Evolutionary conservation across 2,888 invertebrate genomes (phyloP), one percentile per base, ranked within the genome.

Genomic region (Hydrotaea diabolus): DNA sequence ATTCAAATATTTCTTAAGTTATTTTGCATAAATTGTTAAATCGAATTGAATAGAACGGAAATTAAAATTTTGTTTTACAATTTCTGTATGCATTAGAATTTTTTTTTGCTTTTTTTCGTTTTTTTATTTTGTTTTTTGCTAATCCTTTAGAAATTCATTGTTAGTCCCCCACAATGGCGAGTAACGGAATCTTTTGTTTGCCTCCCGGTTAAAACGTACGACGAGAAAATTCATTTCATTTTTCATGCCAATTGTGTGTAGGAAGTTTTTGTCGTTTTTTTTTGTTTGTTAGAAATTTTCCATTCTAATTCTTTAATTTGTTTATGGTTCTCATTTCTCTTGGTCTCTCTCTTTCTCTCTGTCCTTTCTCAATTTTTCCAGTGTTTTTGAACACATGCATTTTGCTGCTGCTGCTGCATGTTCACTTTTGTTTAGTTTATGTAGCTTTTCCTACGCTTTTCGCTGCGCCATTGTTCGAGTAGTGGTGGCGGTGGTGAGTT

Each of bases 271-370:
- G 71, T 11, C 17, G 3, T 31, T 31, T 31, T 31, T 31, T 31
- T 31, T 4, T 31, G 31, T 31, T 78, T 72, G 39, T 78, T 36
- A 17, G 59, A 74, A 74, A 53, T 64, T 83, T 81, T 75, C 75
- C 74, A 80, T 80, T 77, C 77, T 77, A 77, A 83, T 77, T 83
- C 74, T 53, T 77, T 83, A 83, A 83, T 80, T 80, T 80, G 74
- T 77, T 77, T 80, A 77, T 26, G 26, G 36, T 71, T 21, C 8
- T 72, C 31, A n/a, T n/a, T n/a, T 72, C 13, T n/a, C 71, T 80
- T 39, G 4, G 7, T 13, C 13, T 39, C 39, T 4, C 39, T 31
- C 31, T 31, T 2, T 31, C 31, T 31, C 39, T 39, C 7, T 31
- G 31, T 39, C 39, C 39, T 39, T 8, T 9, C 39, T 39, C 39